A percentile compares a stretch with the other conserved stretches of the same genome.
Conservation (phyloP, 2,113 vertebrate species). For the Mystacornis crossleyi region DNA sequence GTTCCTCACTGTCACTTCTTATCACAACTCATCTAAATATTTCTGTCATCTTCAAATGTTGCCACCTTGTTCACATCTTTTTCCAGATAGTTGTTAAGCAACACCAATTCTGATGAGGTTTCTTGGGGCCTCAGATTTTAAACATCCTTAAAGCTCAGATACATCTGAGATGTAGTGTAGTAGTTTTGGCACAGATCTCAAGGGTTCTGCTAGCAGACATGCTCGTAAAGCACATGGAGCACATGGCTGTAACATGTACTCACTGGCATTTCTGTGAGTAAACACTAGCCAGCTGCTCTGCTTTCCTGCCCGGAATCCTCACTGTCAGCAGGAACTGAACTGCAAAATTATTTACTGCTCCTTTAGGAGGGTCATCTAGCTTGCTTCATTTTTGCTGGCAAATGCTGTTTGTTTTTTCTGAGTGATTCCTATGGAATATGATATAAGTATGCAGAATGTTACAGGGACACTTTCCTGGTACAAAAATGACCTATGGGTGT, state of each 20-base stretch:
- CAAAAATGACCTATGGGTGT: slow-evolving; percentile 44
- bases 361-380: not conserved
- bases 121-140: not conserved
- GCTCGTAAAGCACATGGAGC: not conserved
- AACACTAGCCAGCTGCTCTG: slow-evolving; percentile 35
- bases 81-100: slow-evolving; percentile 47
- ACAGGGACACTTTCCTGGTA: not conserved
- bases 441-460: not conserved
- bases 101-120: not conserved
- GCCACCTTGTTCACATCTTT: slow-evolving; percentile 54
- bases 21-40: slow-evolving; percentile 48
- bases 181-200: not conserved
- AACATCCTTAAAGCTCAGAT: slow-evolving; percentile 13
- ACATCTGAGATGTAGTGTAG: not conserved
- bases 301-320: not conserved
- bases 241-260: not conserved
- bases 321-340: slow-evolving; percentile 13
- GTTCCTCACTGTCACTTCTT: slow-evolving; percentile 44
- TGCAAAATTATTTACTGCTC: not conserved
- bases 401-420: not conserved
- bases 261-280: not conserved
- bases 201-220: not conserved
- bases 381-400: not conserved
- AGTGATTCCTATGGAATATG: not conserved
- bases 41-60: slow-evolving; percentile 57